These are phyloP conservation scores for Malacoctenus gilli DNA, from an alignment of 2,797 vertebrate species.

Conservation along the genomic window DNA sequence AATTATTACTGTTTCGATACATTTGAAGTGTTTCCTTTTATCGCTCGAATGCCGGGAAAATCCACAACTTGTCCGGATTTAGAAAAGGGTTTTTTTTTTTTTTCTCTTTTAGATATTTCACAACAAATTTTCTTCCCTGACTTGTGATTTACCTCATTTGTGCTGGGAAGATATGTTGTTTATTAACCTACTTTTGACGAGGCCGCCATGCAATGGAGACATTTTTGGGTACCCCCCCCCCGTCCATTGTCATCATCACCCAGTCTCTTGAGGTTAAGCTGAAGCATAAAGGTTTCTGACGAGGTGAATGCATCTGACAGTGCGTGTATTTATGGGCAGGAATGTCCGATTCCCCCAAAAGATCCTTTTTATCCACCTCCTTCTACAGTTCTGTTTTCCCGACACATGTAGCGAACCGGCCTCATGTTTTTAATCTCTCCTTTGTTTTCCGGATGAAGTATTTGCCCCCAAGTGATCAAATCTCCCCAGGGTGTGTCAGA, in stretches of 20 bases:
- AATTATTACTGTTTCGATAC: constrained; percentile 27
- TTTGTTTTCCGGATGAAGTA: constrained; percentile 68
- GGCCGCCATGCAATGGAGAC: constrained; percentile 6
- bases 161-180: constrained; percentile 13
- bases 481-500: constrained; percentile 38
- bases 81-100: too few species aligned
- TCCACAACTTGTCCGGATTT: constrained; percentile 46
- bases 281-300: constrained; percentile 5
- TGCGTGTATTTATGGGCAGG: constrained; percentile 52
- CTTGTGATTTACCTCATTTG: constrained; percentile 25
- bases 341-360: constrained; percentile 50
- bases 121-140: constrained; percentile 4
- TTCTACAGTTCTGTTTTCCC: constrained; percentile 56
- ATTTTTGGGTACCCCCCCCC: constrained; percentile 4
- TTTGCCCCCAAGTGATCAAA: constrained; percentile 63
- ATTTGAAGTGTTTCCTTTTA: constrained; percentile 31
- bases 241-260: background rate
- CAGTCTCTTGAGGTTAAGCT: constrained; percentile 6
- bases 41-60: constrained; percentile 29
- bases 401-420: constrained; percentile 53
- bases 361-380: constrained; percentile 48
- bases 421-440: constrained; percentile 71
- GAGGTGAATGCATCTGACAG: constrained; percentile 42
- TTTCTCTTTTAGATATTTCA: constrained; percentile 38
- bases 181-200: constrained; percentile 50